Evolutionary conservation across 2,888 invertebrate genomes (phyloP).

Genomic region (Drosophila incognita): DNA sequence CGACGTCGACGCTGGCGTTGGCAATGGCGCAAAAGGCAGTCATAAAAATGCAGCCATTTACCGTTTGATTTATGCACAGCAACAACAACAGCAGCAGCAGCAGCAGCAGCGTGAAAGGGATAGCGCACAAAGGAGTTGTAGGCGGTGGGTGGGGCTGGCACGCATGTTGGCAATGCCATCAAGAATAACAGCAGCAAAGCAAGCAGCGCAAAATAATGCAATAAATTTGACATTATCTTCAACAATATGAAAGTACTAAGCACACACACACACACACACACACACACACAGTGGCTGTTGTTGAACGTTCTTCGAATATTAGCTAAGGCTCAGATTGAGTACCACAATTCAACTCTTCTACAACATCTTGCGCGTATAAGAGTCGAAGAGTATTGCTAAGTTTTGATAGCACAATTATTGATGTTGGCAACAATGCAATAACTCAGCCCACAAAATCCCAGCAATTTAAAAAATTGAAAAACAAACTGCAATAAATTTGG

Average conservation of each 20-base stretch:
- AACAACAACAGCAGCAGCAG: constrained; percentile 35
- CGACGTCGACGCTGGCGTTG: constrained; percentile 35
- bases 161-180: constrained; percentile 48
- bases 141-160: constrained; percentile 18
- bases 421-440: constrained; percentile 49
- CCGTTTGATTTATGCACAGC: constrained; percentile 82
- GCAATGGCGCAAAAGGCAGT: constrained; percentile 70
- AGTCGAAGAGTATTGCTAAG: background rate
- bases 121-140: constrained; percentile 6
- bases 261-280: background rate
- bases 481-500: constrained; percentile 79
- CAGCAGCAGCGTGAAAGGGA: background rate
- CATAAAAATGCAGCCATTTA: constrained; percentile 82
- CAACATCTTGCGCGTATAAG: background rate
- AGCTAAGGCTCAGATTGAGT: background rate
- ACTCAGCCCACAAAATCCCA: constrained; percentile 55
- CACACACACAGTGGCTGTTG: background rate
- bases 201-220: constrained; percentile 75
- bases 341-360: background rate
- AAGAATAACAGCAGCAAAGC: constrained; percentile 44
- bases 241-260: constrained; percentile 63
- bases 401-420: constrained; percentile 54
- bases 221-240: constrained; percentile 81
- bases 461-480: constrained; percentile 75
- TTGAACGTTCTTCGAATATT: background rate